A percentile compares a stretch with the other conserved stretches of the same genome.
Conservation (phyloP, 1,140 invertebrate genomes). For the Pararge aegeria region DNA sequence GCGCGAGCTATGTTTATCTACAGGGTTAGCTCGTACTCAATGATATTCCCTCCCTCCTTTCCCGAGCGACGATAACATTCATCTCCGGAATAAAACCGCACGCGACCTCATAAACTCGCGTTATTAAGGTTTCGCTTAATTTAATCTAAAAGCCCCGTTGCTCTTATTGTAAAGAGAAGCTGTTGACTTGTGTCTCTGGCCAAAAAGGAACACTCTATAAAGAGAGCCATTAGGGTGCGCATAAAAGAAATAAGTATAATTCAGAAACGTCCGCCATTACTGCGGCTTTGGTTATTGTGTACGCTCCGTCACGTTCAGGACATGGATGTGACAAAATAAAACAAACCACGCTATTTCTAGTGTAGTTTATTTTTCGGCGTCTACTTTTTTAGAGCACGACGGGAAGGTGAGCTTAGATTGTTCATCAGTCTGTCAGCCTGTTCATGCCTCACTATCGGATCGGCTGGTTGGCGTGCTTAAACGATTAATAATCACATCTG, state of each 20-base stretch:
- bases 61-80: slow-evolving; percentile 31
- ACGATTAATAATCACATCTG: too few relatives aligned
- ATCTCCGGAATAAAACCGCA: slow-evolving; percentile 36
- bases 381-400: background rate
- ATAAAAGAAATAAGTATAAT: slow-evolving; percentile 77
- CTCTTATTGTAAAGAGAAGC: slow-evolving; percentile 31
- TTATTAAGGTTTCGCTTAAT: slow-evolving; percentile 54
- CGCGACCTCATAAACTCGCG: slow-evolving; percentile 32
- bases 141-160: slow-evolving; percentile 50
- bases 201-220: slow-evolving; percentile 59
- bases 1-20: slow-evolving; percentile 8
- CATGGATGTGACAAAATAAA: slow-evolving; percentile 67
- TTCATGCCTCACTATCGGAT: too few relatives aligned
- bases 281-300: slow-evolving; percentile 60
- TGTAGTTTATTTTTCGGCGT: background rate
- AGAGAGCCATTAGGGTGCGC: slow-evolving; percentile 63
- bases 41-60: slow-evolving; percentile 27
- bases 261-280: slow-evolving; percentile 69
- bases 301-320: slow-evolving; percentile 62
- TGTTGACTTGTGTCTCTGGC: slow-evolving; percentile 39
- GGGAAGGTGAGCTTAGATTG: too few relatives aligned
- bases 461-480: too few relatives aligned
- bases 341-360: slow-evolving; percentile 21
- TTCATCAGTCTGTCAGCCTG: too few relatives aligned
- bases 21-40: slow-evolving; percentile 13